phyloP scores from a whole-genome alignment of 1,140 invertebrate genomes.

The Bathynomus jamesi region DNA sequence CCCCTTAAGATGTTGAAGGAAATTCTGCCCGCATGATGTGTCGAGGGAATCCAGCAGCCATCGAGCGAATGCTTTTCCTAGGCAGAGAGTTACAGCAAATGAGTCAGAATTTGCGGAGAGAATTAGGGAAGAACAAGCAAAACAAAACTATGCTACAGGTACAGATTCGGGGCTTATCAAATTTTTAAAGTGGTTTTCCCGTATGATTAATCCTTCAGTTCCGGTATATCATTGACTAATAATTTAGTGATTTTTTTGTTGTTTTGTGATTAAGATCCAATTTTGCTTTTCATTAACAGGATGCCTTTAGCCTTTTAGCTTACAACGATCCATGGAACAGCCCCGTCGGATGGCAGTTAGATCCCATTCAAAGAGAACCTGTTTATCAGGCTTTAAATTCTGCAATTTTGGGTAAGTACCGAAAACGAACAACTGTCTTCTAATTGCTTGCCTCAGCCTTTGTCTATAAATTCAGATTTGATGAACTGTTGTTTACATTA shows the following conservation, averaged over 20 bases:
- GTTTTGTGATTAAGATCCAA: no score
- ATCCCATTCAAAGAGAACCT: constrained; percentile 82
- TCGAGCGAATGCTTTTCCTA: constrained; percentile 65
- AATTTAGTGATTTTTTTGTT: no score
- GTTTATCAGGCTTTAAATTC: constrained; percentile 93
- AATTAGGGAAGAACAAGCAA: constrained; percentile 72
- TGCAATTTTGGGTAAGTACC: constrained; percentile 74
- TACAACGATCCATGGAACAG: constrained; percentile 96
- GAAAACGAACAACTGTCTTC: background rate
- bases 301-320: constrained; percentile 94
- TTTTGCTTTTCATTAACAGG: constrained; percentile 54
- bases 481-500: no score
- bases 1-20: constrained; percentile 25
- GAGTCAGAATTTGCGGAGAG: constrained; percentile 70
- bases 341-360: constrained; percentile 88
- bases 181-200: no score
- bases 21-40: constrained; percentile 20
- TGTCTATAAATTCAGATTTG: background rate
- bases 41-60: constrained; percentile 20
- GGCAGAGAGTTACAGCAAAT: constrained; percentile 86
- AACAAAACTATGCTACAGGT: constrained; percentile 92
- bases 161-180: no score
- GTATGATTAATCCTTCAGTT: no score
- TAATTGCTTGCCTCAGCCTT: background rate
- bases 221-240: no score